phyloP scores from a whole-genome alignment of 2,113 vertebrate species.

The Amia ocellicauda region DNA sequence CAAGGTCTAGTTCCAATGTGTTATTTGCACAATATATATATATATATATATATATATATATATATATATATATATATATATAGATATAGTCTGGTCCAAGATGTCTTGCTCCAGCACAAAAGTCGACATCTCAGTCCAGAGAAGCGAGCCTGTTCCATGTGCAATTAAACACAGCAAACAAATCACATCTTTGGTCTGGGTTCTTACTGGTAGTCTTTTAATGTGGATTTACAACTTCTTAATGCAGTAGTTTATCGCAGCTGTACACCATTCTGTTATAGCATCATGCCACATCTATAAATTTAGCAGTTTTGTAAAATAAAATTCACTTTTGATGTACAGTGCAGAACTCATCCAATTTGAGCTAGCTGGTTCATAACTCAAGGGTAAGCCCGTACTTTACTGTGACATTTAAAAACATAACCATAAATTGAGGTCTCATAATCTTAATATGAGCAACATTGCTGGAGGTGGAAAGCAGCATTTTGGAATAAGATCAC shows the following conservation, averaged over 20 bases:
- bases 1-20: no score
- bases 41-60: no score
- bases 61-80: no score
- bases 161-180: neutral
- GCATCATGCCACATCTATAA: constrained; percentile 18
- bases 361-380: constrained; percentile 23
- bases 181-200: no score
- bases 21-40: no score
- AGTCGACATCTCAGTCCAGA: no score
- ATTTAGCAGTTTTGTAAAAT: constrained; percentile 2
- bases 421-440: neutral
- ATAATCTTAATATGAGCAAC: constrained; percentile 1
- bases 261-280: constrained; percentile 15
- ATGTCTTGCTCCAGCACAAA: no score
- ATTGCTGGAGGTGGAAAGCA: neutral
- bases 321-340: constrained; percentile 30
- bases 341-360: constrained; percentile 19
- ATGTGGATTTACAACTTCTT: constrained; percentile 7
- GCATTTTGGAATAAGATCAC: constrained; percentile 12
- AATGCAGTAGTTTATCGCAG: constrained; percentile 1
- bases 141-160: neutral
- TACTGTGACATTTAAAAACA: constrained; percentile 24
- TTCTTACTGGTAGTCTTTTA: no score
- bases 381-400: constrained; percentile 21
- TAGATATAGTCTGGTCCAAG: no score